Conservation (phyloP, 2,797 vertebrate species). For the Notamacropus eugenii region DNA sequence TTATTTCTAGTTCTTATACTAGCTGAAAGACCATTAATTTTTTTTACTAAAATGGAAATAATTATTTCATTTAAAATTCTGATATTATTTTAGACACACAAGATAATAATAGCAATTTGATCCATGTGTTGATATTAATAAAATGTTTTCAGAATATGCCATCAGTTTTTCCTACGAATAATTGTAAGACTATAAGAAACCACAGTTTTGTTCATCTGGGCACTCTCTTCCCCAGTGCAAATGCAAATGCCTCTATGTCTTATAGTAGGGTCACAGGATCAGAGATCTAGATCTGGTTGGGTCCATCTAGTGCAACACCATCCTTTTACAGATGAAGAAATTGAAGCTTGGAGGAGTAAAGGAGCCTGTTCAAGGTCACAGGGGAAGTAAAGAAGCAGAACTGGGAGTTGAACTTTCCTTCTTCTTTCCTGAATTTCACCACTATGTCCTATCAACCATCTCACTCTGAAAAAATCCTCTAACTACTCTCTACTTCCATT, state of each 20-base stretch:
- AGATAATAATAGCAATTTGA: not conserved
- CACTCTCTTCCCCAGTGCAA: not conserved
- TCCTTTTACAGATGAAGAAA: not conserved
- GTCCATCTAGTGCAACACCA: not conserved
- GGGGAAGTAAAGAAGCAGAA: not conserved
- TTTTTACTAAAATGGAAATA: not conserved
- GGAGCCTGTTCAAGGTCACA: not conserved
- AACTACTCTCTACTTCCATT: not conserved
- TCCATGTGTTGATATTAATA: slow-evolving; percentile 31
- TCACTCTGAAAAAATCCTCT: not conserved
- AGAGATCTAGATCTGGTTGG: not conserved
- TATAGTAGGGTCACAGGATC: not conserved
- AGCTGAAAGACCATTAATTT: not conserved
- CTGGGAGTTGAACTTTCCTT: not conserved
- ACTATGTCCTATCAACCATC: not conserved
- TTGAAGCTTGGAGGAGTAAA: not conserved
- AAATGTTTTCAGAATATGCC: slow-evolving; percentile 16
- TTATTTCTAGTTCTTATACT: not conserved
- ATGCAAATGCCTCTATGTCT: not conserved
- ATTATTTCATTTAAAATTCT: not conserved
- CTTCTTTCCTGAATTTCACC: not conserved
- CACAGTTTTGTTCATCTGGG: not conserved
- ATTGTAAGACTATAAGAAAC: not conserved
- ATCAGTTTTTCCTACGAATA: not conserved
- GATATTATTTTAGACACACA: slow-evolving; percentile 19